Evolutionary conservation across 2,113 vertebrate genomes (phyloP).

Genomic region (Danionella cerebrum): DNA sequence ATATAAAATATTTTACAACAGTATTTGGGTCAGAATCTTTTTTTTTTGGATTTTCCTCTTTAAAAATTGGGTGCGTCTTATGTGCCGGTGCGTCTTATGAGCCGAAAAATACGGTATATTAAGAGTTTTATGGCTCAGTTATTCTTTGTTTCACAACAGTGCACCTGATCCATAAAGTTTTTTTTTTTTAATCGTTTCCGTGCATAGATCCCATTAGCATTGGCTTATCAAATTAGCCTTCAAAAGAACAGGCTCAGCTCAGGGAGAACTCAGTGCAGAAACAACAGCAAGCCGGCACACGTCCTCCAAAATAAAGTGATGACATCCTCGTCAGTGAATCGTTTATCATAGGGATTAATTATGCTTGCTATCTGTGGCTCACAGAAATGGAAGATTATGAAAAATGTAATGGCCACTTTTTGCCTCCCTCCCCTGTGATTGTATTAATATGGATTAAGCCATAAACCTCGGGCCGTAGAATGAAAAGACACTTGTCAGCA

Average conservation of each 20-base stretch:
- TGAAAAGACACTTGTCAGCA: slow-evolving; percentile 29
- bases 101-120: too few relatives aligned
- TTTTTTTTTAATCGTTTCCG: neutral
- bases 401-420: slow-evolving; percentile 57
- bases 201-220: neutral
- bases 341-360: slow-evolving; percentile 63
- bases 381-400: slow-evolving; percentile 58
- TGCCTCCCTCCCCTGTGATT: slow-evolving; percentile 42
- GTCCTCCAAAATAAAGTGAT: slow-evolving; percentile 20
- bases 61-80: too few relatives aligned
- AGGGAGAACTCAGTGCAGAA: slow-evolving; percentile 1
- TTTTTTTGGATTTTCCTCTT: too few relatives aligned
- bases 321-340: slow-evolving; percentile 35
- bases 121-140: too few relatives aligned
- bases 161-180: neutral
- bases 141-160: too few relatives aligned
- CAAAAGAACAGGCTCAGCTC: neutral
- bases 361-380: slow-evolving; percentile 53
- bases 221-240: neutral
- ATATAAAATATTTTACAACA: too few relatives aligned
- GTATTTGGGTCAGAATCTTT: too few relatives aligned
- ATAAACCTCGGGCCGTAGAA: slow-evolving; percentile 34
- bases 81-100: too few relatives aligned
- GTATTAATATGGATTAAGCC: slow-evolving; percentile 48
- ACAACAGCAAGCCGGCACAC: slow-evolving; percentile 20